Evolutionary conservation across 1,140 invertebrate genomes (phyloP), one percentile per base, ranked within the genome.

Genomic region (Triops cancriformis): DNA sequence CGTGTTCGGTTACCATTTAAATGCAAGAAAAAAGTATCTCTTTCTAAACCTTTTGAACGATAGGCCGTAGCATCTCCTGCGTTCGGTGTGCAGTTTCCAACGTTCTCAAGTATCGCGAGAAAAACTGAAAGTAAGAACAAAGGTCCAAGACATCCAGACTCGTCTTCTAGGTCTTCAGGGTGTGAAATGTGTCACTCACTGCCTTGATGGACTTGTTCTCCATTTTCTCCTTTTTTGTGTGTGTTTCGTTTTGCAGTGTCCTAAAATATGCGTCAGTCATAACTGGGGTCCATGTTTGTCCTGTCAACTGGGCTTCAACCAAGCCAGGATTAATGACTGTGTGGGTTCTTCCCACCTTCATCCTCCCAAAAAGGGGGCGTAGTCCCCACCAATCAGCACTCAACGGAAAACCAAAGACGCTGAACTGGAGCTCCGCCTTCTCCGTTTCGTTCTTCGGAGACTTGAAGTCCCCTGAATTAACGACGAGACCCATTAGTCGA

Each of bases 151-250:
- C 18, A 64, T 64, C 51, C 10, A 64, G 51, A 18, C 6, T 64
- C 51, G 14, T 64, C 51, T 64, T 64, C 51, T 64, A n/a, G 7
- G 31, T 37, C 31, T 37, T 37, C 31, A 37, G 18, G 51, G 51
- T 64, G 51, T 64, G 51, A 64, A 64, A 64, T 64, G 51, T 64
- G 51, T 64, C 51, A 64, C 51, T 64, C 51, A 64, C 51, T 64
- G 23, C 18, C 51, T 64, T 64, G 51, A 64, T 64, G 51, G 51
- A 64, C 51, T 64, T 64, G 51, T 64, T 64, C 51, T 64, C 51
- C 51, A n/a, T 64, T 64, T 64, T 64, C 51, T 64, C n/a, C 14
- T 64, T 14, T 64, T 64, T 64, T 64, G 10, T 45, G 11, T 11
- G 11, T 64, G 51, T 64, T 64, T 64, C 23, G 51, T 18, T 45